Base-by-base conservation (phyloP, 1,140 invertebrate genomes). In the Conus betulinus region DNA sequence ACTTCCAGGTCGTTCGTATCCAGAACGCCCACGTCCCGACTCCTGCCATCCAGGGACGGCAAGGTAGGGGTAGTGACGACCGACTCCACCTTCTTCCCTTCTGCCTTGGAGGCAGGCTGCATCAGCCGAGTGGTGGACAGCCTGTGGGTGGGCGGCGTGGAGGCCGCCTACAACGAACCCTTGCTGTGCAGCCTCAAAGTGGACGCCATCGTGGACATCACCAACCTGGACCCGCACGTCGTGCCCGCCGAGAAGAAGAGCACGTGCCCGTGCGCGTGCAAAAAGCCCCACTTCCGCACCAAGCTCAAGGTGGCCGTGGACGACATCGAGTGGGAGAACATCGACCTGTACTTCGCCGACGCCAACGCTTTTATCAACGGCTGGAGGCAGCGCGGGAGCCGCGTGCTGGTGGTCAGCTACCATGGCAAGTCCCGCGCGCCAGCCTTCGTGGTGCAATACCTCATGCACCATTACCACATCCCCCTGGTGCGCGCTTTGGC, bases 321-420 rank as follows among this genome's bases (percentile, higher is more conserved):
- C 15, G 93, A 94, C 87, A 91, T 92, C 23, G 91, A 92, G 74
- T 91, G 90, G 76, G 93, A 94, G 39, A 91, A 91, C n/a, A 92
- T 94, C 10, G 91, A 93, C 74, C 91, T 92, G 82, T 93, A 94
- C 87, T 94, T 94, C 82, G 87, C 89, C 13, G 93, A 94, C 85
- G 93, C 94, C n/a, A 94, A 94, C 87, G 91, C 91, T 53, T 94
- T 94, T 82, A 93, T 94, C 78, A 91, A 93, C 88, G 93, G 93
- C n/a, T 92, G 92, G 39, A 87, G 92, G 23, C 88, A 89, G 17
- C 91, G 91, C n/a, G 89, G 89, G n/a, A 92, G 92, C 27, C 88
- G 87, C 17, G 93, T 94, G 7, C 88, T 94, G 3, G 92, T 94
- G 3, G 93, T 90, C 84, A 94, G 93, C 88, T 94, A 94, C 84